phyloP scores from a whole-genome alignment of 2,888 invertebrate species.

The Tribolium freemani region DNA sequence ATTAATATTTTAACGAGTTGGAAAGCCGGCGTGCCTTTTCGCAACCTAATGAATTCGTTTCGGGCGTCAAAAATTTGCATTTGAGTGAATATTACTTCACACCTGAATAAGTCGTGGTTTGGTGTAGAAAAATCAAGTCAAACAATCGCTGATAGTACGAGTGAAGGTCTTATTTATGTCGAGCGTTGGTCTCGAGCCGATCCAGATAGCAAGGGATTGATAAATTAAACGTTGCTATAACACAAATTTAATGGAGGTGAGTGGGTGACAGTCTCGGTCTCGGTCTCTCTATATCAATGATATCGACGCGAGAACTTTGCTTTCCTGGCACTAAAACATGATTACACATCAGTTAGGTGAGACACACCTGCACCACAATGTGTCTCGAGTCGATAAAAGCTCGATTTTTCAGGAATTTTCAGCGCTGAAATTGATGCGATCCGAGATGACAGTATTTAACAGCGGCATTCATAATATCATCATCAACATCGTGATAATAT shows the following conservation, averaged over 20 bases:
- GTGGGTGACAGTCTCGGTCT: conserved; percentile 50
- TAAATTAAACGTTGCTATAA: conserved; percentile 55
- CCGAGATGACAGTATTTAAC: conserved; percentile 29
- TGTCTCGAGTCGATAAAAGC: conserved; percentile 17
- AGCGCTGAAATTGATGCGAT: conserved; percentile 16
- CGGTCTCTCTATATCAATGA: conserved; percentile 45
- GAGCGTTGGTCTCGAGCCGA: conserved; percentile 48
- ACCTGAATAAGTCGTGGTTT: conserved; percentile 21
- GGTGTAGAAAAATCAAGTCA: conserved; percentile 33
- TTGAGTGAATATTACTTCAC: conserved; percentile 25
- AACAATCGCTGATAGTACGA: conserved; percentile 51
- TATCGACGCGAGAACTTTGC: conserved; percentile 45
- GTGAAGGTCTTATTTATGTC: conserved; percentile 50
- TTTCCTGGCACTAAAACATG: conserved; percentile 47
- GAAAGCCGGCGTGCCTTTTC: conserved; percentile 31
- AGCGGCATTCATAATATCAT: conserved; percentile 44
- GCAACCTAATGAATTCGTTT: conserved; percentile 41
- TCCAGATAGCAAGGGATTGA: conserved; percentile 54
- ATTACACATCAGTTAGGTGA: conserved; percentile 44
- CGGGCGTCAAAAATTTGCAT: conserved; percentile 44
- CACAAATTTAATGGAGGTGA: conserved; percentile 52
- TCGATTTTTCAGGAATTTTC: conserved; percentile 27
- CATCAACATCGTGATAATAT: conserved; percentile 41
- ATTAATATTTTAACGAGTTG: conserved; percentile 43
- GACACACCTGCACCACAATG: conserved; percentile 47